Percentiles rank a stretch among this genome's conserved stretches.
Evolutionary conservation across 1,140 invertebrate species (phyloP).

Genomic region (Pseudomyrmex flavicornis): DNA sequence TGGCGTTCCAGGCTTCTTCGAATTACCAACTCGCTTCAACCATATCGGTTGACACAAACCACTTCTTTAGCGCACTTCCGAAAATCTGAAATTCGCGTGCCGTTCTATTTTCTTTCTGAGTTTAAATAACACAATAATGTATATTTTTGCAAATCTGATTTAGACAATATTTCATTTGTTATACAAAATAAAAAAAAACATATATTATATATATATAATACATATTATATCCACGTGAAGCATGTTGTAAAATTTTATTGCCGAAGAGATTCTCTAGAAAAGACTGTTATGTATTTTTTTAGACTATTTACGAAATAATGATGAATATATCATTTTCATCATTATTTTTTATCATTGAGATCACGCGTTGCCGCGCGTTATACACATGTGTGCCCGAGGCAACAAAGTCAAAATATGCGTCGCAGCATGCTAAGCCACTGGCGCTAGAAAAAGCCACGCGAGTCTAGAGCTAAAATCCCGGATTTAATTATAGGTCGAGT

Average conservation of each 20-base stretch:
- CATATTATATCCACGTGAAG: too few species aligned
- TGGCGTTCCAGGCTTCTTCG: conserved; percentile 13
- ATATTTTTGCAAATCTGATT: not conserved
- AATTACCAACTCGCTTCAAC: not conserved
- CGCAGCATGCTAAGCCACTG: conserved; percentile 1
- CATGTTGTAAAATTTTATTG: not conserved
- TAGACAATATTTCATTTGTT: not conserved
- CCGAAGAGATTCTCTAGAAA: not conserved
- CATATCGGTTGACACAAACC: not conserved
- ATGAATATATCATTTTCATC: not conserved
- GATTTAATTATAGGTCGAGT: not conserved
- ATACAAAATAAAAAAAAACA: not conserved
- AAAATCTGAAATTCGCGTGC: not conserved
- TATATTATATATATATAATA: not conserved
- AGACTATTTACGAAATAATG: not conserved
- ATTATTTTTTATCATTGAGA: not conserved
- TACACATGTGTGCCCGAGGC: not conserved
- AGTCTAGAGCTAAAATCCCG: not conserved
- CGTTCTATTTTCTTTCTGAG: conserved; percentile 3
- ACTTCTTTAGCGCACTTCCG: not conserved
- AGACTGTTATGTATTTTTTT: not conserved
- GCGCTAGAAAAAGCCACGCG: not conserved
- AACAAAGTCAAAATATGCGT: conserved; percentile 2
- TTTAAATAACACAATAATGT: not conserved
- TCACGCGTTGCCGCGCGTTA: not conserved